phyloP scores from a whole-genome alignment of 2,113 vertebrate species.

The Passer montanus region DNA sequence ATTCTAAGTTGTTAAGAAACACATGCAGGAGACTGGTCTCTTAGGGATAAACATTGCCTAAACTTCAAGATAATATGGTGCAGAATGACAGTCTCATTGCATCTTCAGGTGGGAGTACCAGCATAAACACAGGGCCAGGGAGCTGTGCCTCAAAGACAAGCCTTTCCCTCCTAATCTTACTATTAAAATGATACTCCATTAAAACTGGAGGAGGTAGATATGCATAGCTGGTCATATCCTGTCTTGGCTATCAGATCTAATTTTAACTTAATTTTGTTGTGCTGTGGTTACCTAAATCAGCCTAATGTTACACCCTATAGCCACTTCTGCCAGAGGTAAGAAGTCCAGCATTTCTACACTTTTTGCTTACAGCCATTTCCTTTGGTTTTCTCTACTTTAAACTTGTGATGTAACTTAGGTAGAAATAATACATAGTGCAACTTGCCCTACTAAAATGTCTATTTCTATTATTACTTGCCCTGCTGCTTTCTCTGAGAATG shows the following conservation, averaged over 20 bases:
- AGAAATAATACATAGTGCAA: not conserved
- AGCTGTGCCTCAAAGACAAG: not conserved
- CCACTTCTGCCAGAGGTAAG: not conserved
- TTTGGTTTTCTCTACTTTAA: not conserved
- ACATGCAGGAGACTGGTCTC: not conserved
- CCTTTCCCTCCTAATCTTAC: not conserved
- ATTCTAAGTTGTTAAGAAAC: not conserved
- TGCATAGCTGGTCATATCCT: not conserved
- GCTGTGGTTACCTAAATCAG: not conserved
- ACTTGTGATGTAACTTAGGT: not conserved
- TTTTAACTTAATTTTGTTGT: not conserved
- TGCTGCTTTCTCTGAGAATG: not conserved
- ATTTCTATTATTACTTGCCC: not conserved
- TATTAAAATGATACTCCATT: not conserved
- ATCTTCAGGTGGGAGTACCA: not conserved
- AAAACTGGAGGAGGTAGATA: not conserved
- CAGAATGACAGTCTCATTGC: not conserved
- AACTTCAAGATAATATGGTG: not conserved
- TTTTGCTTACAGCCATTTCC: not conserved
- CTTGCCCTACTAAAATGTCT: not conserved
- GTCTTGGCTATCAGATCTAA: not conserved
- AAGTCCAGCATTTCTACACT: not conserved
- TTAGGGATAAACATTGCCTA: not conserved
- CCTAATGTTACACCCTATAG: not conserved
- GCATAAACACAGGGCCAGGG: not conserved